Evolutionary conservation across 2,113 vertebrate genomes (phyloP).

Genomic region (Spea multiplicata): DNA sequence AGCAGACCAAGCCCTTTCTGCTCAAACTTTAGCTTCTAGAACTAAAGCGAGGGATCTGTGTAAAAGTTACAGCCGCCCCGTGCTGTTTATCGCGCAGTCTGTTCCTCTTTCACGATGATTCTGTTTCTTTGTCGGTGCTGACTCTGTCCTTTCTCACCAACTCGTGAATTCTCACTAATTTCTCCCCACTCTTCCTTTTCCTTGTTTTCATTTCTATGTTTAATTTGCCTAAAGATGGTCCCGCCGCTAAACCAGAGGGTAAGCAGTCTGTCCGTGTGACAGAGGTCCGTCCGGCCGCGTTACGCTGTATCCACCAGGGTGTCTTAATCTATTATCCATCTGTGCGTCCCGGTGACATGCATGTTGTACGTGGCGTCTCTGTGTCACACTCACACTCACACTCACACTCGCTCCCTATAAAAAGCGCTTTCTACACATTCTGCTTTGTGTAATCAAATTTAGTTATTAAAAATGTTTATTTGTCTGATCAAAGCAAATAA

Average conservation of each 20-base stretch:
- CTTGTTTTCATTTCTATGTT: slow-evolving; percentile 65
- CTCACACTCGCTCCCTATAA: no score
- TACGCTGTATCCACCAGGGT: slow-evolving; percentile 59
- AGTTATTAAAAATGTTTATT: no score
- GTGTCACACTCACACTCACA: no score
- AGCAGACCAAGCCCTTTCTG: no score
- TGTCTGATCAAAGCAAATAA: no score
- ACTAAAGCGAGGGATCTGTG: no score
- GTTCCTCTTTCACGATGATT: neutral
- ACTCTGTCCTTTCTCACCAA: slow-evolving; percentile 40
- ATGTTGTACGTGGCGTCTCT: slow-evolving; percentile 80
- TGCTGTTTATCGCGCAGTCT: no score
- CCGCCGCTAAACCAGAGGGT: slow-evolving; percentile 92
- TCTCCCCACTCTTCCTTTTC: slow-evolving; percentile 71
- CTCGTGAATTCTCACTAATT: slow-evolving; percentile 67
- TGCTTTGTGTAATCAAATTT: no score
- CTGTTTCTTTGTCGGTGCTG: neutral
- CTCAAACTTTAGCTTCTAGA: no score
- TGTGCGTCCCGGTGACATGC: slow-evolving; percentile 73
- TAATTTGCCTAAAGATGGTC: slow-evolving; percentile 94
- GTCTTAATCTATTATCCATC: slow-evolving; percentile 62
- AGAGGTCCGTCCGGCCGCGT: slow-evolving; percentile 66
- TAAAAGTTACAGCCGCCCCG: no score
- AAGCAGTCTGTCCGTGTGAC: slow-evolving; percentile 80
- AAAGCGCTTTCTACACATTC: no score